A percentile compares a stretch with the other conserved stretches of the same genome.
Conservation (phyloP, 2,888 invertebrate species). For the Drosophila affinis region DNA sequence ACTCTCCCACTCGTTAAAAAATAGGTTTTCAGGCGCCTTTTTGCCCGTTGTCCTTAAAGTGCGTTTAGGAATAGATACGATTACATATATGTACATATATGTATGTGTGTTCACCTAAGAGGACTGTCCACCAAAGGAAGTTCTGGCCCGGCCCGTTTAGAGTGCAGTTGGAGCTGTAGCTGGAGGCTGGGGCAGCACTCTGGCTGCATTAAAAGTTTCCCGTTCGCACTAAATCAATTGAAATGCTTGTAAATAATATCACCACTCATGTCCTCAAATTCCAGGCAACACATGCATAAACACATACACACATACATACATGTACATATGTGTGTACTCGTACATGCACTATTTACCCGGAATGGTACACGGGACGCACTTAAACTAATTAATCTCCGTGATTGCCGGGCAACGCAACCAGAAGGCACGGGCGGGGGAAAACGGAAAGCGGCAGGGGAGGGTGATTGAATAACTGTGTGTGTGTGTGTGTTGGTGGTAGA, state of each 20-base stretch:
- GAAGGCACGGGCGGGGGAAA: constrained; percentile 9
- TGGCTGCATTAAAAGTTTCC: constrained; percentile 7
- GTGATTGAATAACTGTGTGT: neutral
- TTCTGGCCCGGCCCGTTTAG: neutral
- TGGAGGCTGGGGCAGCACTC: neutral
- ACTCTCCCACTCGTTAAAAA: too few species aligned
- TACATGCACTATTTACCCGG: constrained; percentile 5
- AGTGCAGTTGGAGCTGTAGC: neutral
- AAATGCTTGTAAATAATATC: constrained; percentile 31
- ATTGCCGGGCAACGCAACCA: constrained; percentile 47
- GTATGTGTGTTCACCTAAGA: neutral
- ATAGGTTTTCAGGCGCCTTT: too few species aligned
- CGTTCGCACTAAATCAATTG: constrained; percentile 38
- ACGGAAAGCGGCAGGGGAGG: neutral
- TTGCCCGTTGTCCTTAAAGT: too few species aligned
- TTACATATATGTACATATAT: too few species aligned
- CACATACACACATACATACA: neutral
- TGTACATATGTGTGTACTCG: too few species aligned
- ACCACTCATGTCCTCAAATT: constrained; percentile 4
- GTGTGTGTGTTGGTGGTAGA: neutral
- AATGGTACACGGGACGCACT: constrained; percentile 47
- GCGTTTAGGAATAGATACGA: too few species aligned
- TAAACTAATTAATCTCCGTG: constrained; percentile 64
- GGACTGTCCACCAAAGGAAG: neutral
- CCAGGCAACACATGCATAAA: neutral